Percentiles rank a stretch among this genome's conserved stretches.
Conservation (phyloP, 2,888 invertebrate genomes). For the Thecophora atra region DNA sequence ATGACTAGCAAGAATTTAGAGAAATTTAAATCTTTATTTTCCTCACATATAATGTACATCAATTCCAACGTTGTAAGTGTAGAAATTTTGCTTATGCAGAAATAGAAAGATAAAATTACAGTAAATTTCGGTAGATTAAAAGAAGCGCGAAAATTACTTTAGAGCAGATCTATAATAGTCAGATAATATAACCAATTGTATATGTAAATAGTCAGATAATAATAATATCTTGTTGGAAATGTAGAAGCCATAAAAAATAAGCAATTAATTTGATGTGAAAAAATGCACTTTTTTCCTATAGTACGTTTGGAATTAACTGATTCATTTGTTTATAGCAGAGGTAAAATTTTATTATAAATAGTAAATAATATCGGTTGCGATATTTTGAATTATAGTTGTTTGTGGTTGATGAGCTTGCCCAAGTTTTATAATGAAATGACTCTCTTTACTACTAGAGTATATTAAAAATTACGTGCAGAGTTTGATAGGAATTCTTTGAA, state of each 20-base stretch:
- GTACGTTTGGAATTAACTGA: conserved; percentile 52
- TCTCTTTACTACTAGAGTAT: too few relatives aligned
- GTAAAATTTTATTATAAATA: conserved; percentile 44
- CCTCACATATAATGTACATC: not conserved
- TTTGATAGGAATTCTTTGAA: not conserved
- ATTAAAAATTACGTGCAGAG: too few relatives aligned
- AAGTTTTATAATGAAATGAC: too few relatives aligned
- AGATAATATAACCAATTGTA: too few relatives aligned
- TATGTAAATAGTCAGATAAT: too few relatives aligned
- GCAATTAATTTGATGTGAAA: conserved; percentile 16
- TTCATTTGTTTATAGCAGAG: conserved; percentile 45
- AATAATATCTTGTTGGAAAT: too few relatives aligned
- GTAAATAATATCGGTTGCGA: too few relatives aligned
- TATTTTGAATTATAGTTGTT: too few relatives aligned
- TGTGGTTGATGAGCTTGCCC: too few relatives aligned
- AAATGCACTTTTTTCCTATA: conserved; percentile 60
- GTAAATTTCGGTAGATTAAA: not conserved
- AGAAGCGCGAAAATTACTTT: not conserved
- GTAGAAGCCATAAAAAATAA: not conserved
- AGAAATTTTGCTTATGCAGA: not conserved
- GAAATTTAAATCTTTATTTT: conserved; percentile 4
- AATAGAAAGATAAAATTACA: not conserved
- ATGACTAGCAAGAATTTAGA: conserved; percentile 25
- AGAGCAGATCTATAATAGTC: too few relatives aligned
- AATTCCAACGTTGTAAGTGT: not conserved